These are phyloP conservation scores for Venturia canescens DNA, from an alignment of 1,140 invertebrate genomes.

Conservation along the genomic window DNA sequence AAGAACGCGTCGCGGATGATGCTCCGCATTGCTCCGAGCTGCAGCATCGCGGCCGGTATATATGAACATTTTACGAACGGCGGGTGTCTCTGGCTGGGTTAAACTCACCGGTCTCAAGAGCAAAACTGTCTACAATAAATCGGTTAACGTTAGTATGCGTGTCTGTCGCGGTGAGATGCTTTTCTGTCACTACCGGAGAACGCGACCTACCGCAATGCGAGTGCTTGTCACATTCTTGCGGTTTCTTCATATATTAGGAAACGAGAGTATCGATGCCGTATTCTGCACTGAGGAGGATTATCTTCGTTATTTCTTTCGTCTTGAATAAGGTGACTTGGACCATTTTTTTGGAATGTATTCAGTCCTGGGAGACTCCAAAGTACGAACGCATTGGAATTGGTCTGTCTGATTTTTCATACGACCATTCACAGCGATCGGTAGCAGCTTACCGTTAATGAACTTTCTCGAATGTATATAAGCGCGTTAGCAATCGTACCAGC, in stretches of 20 bases:
- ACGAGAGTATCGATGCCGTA: not conserved
- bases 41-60: slow-evolving; percentile 29
- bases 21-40: slow-evolving; percentile 15
- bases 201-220: slow-evolving; percentile 74
- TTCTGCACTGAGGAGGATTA: not conserved
- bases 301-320: not conserved
- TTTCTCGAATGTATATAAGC: too few species aligned
- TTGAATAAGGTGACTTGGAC: not conserved
- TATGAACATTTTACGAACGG: slow-evolving; percentile 39
- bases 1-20: slow-evolving; percentile 52
- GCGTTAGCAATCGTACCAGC: not conserved
- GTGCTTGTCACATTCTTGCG: slow-evolving; percentile 51
- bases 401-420: not conserved
- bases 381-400: too few species aligned
- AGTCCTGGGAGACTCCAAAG: too few species aligned
- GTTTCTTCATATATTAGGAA: not conserved
- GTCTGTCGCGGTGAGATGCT: not conserved
- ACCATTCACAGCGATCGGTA: not conserved
- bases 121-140: slow-evolving; percentile 65
- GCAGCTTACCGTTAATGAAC: too few species aligned
- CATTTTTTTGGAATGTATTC: too few species aligned
- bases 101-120: slow-evolving; percentile 38
- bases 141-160: slow-evolving; percentile 58
- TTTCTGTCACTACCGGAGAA: slow-evolving; percentile 32
- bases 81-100: slow-evolving; percentile 22